Evolutionary conservation across 2,888 invertebrate species (phyloP).

Genomic region (Yponomeuta evonymella): DNA sequence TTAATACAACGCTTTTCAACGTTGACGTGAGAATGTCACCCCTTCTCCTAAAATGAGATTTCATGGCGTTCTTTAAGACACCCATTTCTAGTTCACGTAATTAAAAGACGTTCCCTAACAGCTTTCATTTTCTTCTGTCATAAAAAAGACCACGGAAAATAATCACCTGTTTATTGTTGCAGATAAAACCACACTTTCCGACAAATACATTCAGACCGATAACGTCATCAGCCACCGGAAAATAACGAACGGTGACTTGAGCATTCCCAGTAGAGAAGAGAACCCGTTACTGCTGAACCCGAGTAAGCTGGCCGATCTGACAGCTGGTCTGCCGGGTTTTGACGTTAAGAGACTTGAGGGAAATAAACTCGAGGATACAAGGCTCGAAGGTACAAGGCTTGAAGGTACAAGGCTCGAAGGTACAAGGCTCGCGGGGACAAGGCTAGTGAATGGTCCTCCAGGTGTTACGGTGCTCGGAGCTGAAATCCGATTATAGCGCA

Average conservation of each 20-base stretch:
- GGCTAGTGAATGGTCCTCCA: neutral
- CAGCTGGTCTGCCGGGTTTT: conserved; percentile 4
- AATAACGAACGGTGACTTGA: neutral
- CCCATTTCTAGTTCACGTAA: too few relatives aligned
- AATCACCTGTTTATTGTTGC: neutral
- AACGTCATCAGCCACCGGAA: neutral
- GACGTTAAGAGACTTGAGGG: neutral
- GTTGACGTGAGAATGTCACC: too few relatives aligned
- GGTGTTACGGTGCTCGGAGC: conserved; percentile 4
- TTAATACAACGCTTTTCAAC: too few relatives aligned
- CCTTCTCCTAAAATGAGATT: too few relatives aligned
- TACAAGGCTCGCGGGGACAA: neutral
- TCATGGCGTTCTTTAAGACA: too few relatives aligned
- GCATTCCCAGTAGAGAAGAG: neutral
- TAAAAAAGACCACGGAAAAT: neutral
- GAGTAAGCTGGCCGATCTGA: neutral
- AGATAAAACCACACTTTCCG: conserved; percentile 14
- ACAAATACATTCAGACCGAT: conserved; percentile 14
- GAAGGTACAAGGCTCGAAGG: neutral
- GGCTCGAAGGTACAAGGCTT: neutral
- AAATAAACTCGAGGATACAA: neutral
- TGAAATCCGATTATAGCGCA: conserved; percentile 9
- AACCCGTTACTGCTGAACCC: neutral
- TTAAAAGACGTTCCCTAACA: too few relatives aligned
- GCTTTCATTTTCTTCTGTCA: too few relatives aligned